These are phyloP conservation scores for Amblyraja radiata DNA, from an alignment of 2,797 vertebrate genomes.

Conservation along the genomic window DNA sequence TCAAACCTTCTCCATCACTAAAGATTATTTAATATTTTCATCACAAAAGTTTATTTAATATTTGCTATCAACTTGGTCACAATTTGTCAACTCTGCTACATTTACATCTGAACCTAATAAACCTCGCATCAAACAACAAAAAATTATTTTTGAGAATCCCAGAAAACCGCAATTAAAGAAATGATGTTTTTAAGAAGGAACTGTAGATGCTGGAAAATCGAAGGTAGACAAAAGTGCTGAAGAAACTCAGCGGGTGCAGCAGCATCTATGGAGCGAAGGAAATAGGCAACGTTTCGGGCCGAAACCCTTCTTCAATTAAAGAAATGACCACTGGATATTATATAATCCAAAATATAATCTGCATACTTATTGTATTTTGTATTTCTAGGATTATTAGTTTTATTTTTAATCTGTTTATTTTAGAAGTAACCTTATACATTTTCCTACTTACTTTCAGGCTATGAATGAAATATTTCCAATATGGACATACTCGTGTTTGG, in stretches of 20 bases:
- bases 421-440: neutral
- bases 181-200: neutral
- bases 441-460: constrained; percentile 56
- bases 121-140: neutral
- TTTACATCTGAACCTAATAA: neutral
- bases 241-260: no score
- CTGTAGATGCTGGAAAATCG: no score
- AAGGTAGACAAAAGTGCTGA: no score
- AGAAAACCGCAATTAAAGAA: neutral
- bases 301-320: no score
- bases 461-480: constrained; percentile 74
- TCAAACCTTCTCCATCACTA: neutral
- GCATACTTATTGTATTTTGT: neutral
- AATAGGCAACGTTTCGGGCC: no score
- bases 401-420: neutral
- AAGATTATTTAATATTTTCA: neutral
- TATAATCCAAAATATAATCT: neutral
- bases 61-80: neutral
- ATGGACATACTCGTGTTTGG: constrained; percentile 82
- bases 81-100: neutral
- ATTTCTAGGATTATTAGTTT: neutral
- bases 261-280: no score
- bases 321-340: neutral
- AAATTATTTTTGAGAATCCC: neutral
- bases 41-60: neutral